Percentiles rank a stretch among this genome's conserved stretches.
These are phyloP conservation scores for Apodemia duryi DNA, from an alignment of 2,888 invertebrate genomes.

Conservation along the genomic window DNA sequence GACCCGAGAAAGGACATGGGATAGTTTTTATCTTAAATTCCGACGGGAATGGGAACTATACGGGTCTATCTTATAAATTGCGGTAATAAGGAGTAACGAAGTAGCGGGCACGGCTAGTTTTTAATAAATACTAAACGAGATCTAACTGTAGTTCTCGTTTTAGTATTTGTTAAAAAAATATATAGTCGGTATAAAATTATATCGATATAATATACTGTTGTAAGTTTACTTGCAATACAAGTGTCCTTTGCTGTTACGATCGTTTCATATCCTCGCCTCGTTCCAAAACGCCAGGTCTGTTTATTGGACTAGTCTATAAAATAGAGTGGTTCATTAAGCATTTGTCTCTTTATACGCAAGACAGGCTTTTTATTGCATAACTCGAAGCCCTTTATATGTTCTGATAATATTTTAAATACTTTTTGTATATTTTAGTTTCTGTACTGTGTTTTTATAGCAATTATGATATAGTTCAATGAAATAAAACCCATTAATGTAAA, in stretches of 20 bases:
- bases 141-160: no score
- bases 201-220: conserved; percentile 37
- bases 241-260: conserved; percentile 64
- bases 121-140: no score
- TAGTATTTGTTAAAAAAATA: background rate
- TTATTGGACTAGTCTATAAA: conserved; percentile 68
- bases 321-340: conserved; percentile 65
- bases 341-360: conserved; percentile 43
- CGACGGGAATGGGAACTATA: no score
- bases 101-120: no score
- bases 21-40: no score
- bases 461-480: conserved; percentile 16
- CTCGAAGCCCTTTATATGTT: conserved; percentile 47
- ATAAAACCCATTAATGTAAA: conserved; percentile 1
- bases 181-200: background rate
- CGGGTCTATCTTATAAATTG: no score
- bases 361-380: conserved; percentile 63
- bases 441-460: conserved; percentile 43
- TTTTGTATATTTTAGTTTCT: conserved; percentile 18
- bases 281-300: conserved; percentile 49
- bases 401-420: conserved; percentile 37
- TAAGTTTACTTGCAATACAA: conserved; percentile 50
- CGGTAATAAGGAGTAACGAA: no score
- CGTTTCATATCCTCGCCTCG: conserved; percentile 45
- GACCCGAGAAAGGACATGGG: no score